These are phyloP conservation scores for Triplophysa yarkandensis DNA, from an alignment of 2,797 vertebrate species.

Conservation along the genomic window DNA sequence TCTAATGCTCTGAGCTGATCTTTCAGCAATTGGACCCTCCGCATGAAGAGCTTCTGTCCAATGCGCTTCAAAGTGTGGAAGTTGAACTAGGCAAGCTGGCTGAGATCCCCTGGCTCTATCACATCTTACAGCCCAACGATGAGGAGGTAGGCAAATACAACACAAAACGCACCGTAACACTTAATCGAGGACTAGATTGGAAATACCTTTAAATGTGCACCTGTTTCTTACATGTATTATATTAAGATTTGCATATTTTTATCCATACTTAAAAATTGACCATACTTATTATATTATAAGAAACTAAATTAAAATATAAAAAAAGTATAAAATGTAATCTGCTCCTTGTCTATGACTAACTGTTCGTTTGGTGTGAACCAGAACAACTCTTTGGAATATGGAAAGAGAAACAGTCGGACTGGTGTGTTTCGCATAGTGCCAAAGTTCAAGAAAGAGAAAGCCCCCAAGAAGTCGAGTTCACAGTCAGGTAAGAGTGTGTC, in stretches of 20 bases:
- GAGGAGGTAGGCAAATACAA: conserved; percentile 82
- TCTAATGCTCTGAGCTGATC: conserved; percentile 38
- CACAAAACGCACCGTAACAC: not conserved
- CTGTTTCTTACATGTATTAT: not conserved
- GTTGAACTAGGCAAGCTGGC: conserved; percentile 87
- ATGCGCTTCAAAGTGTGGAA: conserved; percentile 88
- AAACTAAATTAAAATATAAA: not conserved
- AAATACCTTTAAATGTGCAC: not conserved
- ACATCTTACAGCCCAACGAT: conserved; percentile 92
- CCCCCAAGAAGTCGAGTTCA: conserved; percentile 86
- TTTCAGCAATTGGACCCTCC: conserved; percentile 90
- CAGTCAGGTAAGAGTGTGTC: conserved; percentile 88
- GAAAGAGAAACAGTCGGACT: conserved; percentile 95
- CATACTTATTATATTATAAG: not conserved
- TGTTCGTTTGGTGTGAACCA: conserved; percentile 74
- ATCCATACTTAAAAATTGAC: not conserved
- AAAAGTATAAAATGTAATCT: not conserved
- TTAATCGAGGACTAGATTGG: too few relatives aligned
- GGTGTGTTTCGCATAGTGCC: conserved; percentile 97
- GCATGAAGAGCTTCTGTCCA: conserved; percentile 90
- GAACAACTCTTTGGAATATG: conserved; percentile 92
- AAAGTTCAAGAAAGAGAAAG: conserved; percentile 99
- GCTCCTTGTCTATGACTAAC: conserved; percentile 55
- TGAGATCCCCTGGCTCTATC: conserved; percentile 94
- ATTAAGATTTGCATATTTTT: not conserved